Evolutionary conservation across 2,113 vertebrate species (phyloP).

Genomic region (Forbesichthys papilliferus): DNA sequence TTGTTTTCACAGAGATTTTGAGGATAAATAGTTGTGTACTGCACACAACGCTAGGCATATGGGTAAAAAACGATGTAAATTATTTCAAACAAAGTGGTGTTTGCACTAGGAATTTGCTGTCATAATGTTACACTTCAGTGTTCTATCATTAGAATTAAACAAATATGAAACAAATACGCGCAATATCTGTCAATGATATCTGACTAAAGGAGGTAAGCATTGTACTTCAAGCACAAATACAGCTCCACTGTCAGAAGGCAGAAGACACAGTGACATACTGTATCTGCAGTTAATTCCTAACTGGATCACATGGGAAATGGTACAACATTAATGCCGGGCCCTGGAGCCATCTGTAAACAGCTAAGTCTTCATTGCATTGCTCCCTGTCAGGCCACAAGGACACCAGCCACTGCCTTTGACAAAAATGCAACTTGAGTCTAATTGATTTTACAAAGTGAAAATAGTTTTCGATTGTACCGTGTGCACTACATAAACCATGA

Average conservation of each 20-base stretch:
- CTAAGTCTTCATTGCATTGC: conserved; percentile 69
- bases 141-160: conserved; percentile 67
- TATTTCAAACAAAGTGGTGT: conserved; percentile 17
- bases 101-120: conserved; percentile 35
- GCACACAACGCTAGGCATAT: not conserved
- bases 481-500: conserved; percentile 35
- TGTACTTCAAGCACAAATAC: conserved; percentile 61
- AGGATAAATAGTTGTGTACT: conserved; percentile 29
- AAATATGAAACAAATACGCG: not conserved
- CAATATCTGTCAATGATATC: conserved; percentile 65
- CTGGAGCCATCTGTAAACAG: conserved; percentile 65
- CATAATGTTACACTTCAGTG: conserved; percentile 31
- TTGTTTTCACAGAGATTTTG: conserved; percentile 1
- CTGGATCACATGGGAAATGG: conserved; percentile 68
- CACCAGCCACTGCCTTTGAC: conserved; percentile 61
- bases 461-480: conserved; percentile 46
- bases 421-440: conserved; percentile 60
- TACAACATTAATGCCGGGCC: conserved; percentile 66
- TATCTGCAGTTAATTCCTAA: conserved; percentile 70
- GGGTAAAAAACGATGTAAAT: conserved; percentile 30
- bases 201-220: conserved; percentile 56
- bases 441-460: conserved; percentile 63
- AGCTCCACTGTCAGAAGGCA: conserved; percentile 51
- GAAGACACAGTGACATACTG: conserved; percentile 58
- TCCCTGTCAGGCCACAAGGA: conserved; percentile 72